Evolutionary conservation across 2,888 invertebrate genomes (phyloP).

Genomic region (Silvanus unidentatus): DNA sequence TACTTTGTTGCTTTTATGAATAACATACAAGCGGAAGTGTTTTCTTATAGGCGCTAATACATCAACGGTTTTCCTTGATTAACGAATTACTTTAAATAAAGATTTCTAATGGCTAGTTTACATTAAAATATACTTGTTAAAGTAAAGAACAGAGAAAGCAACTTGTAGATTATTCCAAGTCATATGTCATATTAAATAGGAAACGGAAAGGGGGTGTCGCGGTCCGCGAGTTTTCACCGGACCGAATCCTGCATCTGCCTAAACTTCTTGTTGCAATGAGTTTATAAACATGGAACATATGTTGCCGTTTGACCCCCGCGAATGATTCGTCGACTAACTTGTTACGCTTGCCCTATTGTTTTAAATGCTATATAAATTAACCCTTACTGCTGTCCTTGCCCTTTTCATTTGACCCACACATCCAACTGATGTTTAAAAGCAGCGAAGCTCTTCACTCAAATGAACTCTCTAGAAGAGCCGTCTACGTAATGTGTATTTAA

Average conservation of each 20-base stretch:
- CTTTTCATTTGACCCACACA: no score
- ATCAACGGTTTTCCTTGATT: no score
- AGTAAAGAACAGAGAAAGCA: neutral
- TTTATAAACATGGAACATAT: constrained; percentile 16
- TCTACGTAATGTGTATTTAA: no score
- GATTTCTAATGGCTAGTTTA: no score
- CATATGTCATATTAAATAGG: constrained; percentile 5
- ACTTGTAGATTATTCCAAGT: constrained; percentile 1
- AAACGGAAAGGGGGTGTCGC: constrained; percentile 23
- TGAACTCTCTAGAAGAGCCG: no score
- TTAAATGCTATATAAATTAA: constrained; percentile 24
- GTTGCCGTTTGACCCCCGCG: constrained; percentile 26
- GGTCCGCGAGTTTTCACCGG: constrained; percentile 22
- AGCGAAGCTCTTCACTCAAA: no score
- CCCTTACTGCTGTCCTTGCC: constrained; percentile 8
- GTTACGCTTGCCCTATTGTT: constrained; percentile 25
- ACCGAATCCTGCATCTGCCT: constrained; percentile 22
- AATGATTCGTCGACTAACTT: constrained; percentile 12
- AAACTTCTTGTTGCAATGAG: constrained; percentile 10
- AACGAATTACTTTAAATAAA: no score
- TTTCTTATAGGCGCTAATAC: no score
- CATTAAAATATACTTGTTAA: no score
- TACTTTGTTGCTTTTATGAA: no score
- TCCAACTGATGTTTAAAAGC: no score
- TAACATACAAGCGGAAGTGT: no score